Evolutionary conservation across 2,113 vertebrate genomes (phyloP).

Genomic region (Porphyrio hochstetteri): DNA sequence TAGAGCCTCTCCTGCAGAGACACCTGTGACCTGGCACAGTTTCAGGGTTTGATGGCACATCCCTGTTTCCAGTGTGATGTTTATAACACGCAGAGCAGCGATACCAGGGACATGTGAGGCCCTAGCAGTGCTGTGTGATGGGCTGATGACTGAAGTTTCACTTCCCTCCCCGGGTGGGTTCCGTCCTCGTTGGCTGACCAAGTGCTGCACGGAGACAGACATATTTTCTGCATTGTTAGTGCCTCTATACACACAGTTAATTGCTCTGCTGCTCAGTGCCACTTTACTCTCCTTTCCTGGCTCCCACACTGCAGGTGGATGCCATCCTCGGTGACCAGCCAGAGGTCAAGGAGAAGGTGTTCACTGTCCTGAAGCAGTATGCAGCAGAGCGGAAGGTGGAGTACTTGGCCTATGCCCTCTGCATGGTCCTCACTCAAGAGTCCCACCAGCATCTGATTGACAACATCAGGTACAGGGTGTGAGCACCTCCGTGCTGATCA

Average conservation of each 20-base stretch:
- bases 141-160: accelerated
- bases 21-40: neutral
- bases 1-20: neutral
- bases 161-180: accelerated
- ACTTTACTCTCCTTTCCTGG: neutral
- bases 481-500: accelerated
- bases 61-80: accelerated
- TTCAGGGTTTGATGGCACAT: accelerated
- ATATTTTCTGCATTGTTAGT: accelerated
- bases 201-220: neutral
- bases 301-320: conserved; percentile 79
- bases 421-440: conserved; percentile 83
- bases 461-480: conserved; percentile 85
- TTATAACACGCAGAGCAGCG: accelerated
- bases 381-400: conserved; percentile 90
- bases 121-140: neutral
- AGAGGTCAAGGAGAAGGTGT: conserved; percentile 86
- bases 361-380: conserved; percentile 87
- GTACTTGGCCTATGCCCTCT: conserved; percentile 84
- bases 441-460: conserved; percentile 86
- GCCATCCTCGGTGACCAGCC: conserved; percentile 85
- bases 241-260: accelerated
- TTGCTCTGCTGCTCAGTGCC: neutral
- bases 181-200: neutral
- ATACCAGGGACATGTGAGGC: accelerated